These are phyloP conservation scores for Patella ulyssiponensis DNA, from an alignment of 2,888 invertebrate species.

Conservation along the genomic window DNA sequence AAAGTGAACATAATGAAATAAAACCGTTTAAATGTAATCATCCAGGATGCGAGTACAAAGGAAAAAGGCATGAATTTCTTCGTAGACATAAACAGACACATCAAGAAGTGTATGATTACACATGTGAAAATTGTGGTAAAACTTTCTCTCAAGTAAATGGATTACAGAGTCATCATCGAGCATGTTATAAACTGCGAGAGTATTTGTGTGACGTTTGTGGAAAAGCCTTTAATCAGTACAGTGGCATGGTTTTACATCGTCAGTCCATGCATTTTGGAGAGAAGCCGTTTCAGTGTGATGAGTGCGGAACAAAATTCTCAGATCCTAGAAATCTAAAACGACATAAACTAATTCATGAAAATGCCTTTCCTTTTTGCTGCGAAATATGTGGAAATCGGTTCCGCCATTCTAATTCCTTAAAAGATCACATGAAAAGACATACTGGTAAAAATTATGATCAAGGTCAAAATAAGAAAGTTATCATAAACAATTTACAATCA, in stretches of 20 bases:
- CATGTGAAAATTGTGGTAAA: slow-evolving; percentile 52
- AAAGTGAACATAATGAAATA: slow-evolving; percentile 38
- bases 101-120: slow-evolving; percentile 45
- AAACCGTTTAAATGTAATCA: slow-evolving; percentile 50
- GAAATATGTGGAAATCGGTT: slow-evolving; percentile 54
- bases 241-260: slow-evolving; percentile 44
- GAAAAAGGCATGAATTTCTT: slow-evolving; percentile 46
- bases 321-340: slow-evolving; percentile 56
- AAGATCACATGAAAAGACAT: slow-evolving; percentile 47
- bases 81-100: slow-evolving; percentile 53
- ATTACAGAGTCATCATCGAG: slow-evolving; percentile 44
- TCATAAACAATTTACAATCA: no score
- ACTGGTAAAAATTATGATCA: slow-evolving; percentile 1
- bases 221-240: slow-evolving; percentile 50
- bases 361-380: slow-evolving; percentile 53
- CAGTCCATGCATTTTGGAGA: slow-evolving; percentile 36
- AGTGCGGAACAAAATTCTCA: slow-evolving; percentile 53
- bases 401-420: slow-evolving; percentile 58
- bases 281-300: slow-evolving; percentile 47
- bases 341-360: slow-evolving; percentile 56
- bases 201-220: slow-evolving; percentile 58
- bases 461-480: no score
- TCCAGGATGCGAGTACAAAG: slow-evolving; percentile 45
- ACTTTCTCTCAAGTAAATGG: slow-evolving; percentile 49
- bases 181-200: slow-evolving; percentile 48